Evolutionary conservation across 2,888 invertebrate genomes (phyloP).

Genomic region (Steinernema carpocapsae): DNA sequence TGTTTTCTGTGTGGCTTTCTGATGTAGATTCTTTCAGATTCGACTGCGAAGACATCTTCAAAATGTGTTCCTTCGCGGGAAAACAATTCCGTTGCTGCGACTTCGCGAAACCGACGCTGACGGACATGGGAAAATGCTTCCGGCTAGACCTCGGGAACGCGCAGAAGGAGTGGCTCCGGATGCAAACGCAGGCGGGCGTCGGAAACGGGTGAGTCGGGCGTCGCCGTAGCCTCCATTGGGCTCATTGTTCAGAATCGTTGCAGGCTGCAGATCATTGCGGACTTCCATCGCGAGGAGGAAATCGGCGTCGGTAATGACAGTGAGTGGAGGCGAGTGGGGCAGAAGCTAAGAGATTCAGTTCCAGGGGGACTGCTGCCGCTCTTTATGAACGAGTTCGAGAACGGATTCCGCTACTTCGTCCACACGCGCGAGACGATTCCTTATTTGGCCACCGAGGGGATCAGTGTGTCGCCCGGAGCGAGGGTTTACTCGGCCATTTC

Average conservation of each 20-base stretch:
- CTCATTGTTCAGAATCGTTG: constrained; percentile 30
- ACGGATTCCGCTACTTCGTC: constrained; percentile 64
- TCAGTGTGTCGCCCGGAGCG: constrained; percentile 61
- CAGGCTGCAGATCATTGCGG: constrained; percentile 57
- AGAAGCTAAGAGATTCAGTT: no score
- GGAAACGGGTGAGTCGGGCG: constrained; percentile 48
- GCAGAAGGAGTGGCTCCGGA: constrained; percentile 50
- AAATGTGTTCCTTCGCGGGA: constrained; percentile 61
- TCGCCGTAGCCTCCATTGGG: background rate
- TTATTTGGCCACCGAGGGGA: constrained; percentile 60
- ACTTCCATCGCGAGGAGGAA: constrained; percentile 62
- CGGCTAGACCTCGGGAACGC: constrained; percentile 53
- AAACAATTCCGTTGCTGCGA: constrained; percentile 61
- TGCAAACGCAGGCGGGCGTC: constrained; percentile 58
- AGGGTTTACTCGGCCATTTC: constrained; percentile 58
- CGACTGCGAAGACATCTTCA: constrained; percentile 57
- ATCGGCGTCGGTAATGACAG: constrained; percentile 32
- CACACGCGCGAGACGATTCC: constrained; percentile 57
- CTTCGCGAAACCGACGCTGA: constrained; percentile 59
- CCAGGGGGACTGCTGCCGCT: background rate
- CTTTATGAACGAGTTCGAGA: constrained; percentile 57
- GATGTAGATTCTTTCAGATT: constrained; percentile 39
- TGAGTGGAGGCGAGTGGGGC: no score
- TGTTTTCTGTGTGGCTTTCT: background rate
- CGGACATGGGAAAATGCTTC: constrained; percentile 64